Conservation (phyloP, 35 echinoderm and acorn worm species). For the Apostichopus parvimensis region DNA sequence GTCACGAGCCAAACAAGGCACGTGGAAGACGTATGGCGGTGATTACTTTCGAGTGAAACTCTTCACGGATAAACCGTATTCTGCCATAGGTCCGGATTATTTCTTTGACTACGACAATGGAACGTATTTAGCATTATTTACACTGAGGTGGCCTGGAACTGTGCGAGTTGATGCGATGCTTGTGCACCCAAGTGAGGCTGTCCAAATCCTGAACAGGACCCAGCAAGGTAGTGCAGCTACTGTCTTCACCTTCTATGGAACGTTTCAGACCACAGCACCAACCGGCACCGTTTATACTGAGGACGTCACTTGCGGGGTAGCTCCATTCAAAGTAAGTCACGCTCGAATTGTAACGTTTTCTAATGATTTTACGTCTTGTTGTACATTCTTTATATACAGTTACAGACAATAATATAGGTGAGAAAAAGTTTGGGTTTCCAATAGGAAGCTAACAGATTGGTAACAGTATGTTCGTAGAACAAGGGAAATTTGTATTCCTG, state of each 20-base stretch:
- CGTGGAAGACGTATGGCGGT: slow-evolving; percentile 36
- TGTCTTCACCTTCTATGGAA: slow-evolving; percentile 25
- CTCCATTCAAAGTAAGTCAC: background rate
- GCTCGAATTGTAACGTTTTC: too few species aligned
- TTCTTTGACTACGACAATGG: slow-evolving; percentile 58
- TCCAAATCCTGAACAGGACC: slow-evolving; percentile 22
- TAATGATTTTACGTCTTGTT: too few species aligned
- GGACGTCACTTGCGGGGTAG: slow-evolving; percentile 7
- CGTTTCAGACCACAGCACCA: background rate
- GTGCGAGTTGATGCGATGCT: slow-evolving; percentile 7
- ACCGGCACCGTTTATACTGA: background rate
- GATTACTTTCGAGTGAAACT: slow-evolving; percentile 57
- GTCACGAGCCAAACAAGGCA: background rate
- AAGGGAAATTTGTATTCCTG: too few species aligned
- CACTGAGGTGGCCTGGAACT: slow-evolving; percentile 34
- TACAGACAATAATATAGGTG: too few species aligned
- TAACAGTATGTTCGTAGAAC: too few species aligned
- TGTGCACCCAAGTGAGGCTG: slow-evolving; percentile 58
- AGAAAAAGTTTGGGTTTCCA: too few species aligned
- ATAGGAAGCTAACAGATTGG: too few species aligned
- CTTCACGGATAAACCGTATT: slow-evolving; percentile 13
- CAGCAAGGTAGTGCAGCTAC: background rate
- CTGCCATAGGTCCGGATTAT: slow-evolving; percentile 34
- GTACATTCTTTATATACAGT: too few species aligned
- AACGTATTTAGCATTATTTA: slow-evolving; percentile 52